Base-by-base conservation (phyloP, 2,113 vertebrate species). In the Corythornis madagascariensis region DNA sequence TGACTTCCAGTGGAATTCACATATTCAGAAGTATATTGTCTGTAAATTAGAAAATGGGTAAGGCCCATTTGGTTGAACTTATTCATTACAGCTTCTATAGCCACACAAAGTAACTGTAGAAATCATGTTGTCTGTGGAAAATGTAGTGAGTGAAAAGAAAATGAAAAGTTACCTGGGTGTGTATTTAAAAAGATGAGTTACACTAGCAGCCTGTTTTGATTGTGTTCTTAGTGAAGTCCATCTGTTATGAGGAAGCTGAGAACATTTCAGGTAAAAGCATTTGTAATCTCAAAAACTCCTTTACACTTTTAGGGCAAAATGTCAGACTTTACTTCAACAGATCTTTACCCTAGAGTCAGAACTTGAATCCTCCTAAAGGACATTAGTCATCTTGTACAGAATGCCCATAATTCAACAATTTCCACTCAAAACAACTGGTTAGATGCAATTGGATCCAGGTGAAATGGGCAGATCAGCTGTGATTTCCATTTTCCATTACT, bases 221-320 rank as follows among this genome's bases (percentile, higher is more conserved):
- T 86, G 69, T 86, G 79, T 71, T 89, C 71, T 93, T 94, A 79
- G 83, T 69, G 61, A 95, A 63, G 74, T 31, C 40, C 78, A 96
- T 96, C 80, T 96, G 88, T 93, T 96, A 87, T 57, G 81, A 96
- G 89, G 79, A 95, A 96, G 76, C 59, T 78, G 84, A 91, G 91
- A 94, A 88, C 69, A 79, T 92, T 90, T 95, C 69, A 86, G 88
- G 45, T 69, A 74, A 93, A 93, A 86, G n/a, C 43, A 61, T 64
- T 73, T 33, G 22, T 81, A 92, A 72, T 82, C 79, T 95, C 73
- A 84, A 83, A 91, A 88, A 59, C 66, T 81, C 65, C 65, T 92
- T 93, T 80, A 95, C 85, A 88, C 76, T 75, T 95, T 12, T 10
- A 91, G 90, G 94, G 93, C 96, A 96, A 92, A 95, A 95, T 81